Evolutionary conservation across 2,797 vertebrate species (phyloP), one percentile per base, ranked within the genome.

Genomic region (Acipenser transmontanus): DNA sequence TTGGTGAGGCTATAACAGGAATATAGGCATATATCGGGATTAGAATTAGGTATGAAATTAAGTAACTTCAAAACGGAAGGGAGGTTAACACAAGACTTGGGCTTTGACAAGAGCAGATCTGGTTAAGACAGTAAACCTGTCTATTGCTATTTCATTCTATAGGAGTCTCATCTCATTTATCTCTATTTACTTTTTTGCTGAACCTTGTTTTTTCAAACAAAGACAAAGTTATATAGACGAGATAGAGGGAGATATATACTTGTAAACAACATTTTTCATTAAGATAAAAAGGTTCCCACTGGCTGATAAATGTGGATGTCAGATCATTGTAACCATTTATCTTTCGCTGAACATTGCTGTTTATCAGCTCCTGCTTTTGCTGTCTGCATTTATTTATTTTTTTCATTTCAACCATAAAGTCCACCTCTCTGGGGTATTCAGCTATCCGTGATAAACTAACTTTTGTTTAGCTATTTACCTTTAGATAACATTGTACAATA

Each of bases 241-340:
- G 60, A 68, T 56, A 69, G 54, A 47, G 62, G 52, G 61, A 76
- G 77, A 51, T 13, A 69, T 61, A 73, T 77, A 80, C 71, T 66
- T 80, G 84, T 85, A 82, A 82, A 78, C 76, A 84, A 56, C 69
- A 77, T 81, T 68, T 78, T 79, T 89, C 77, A 79, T 85, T 86
- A 85, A 85, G 80, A 88, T 84, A 80, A 87, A 88, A 80, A 73
- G 71, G 62, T 70, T 80, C 67, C 76, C 59, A 49, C 69, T 57
- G 67, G 5, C 64, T 81, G 68, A 67, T 79, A 77, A 77, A 52
- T 67, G 68, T 69, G 34, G 73, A 73, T 76, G 65, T 71, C 68
- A 78, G 68, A 81, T 61, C 72, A 76, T 63, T 78, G 68, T 49
- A 66, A 62, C 66, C 72, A 69, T 72, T 74, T 76, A 68, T 76